Evolutionary conservation across 1,140 invertebrate species (phyloP).

Genomic region (Laupala kohalensis): DNA sequence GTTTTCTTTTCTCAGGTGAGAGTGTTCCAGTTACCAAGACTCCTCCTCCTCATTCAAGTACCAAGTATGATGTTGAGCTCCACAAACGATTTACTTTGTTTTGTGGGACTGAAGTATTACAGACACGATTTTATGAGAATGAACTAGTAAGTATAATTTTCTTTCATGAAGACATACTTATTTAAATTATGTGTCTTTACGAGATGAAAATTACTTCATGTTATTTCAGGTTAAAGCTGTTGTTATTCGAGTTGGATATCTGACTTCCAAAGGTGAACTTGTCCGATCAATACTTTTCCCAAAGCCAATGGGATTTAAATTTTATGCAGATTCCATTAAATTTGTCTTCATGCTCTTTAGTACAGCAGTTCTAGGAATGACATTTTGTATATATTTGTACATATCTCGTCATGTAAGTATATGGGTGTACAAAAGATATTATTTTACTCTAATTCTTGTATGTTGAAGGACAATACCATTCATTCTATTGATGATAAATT

Average conservation of each 20-base stretch:
- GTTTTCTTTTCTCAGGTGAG: constrained; percentile 42
- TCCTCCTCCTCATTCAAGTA: constrained; percentile 42
- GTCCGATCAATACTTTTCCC: constrained; percentile 87
- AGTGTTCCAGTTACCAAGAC: constrained; percentile 73
- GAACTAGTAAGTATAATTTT: constrained; percentile 29
- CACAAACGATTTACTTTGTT: constrained; percentile 74
- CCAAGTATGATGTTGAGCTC: constrained; percentile 41
- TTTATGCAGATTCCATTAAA: constrained; percentile 80
- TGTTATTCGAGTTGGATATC: constrained; percentile 74
- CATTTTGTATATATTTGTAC: constrained; percentile 4
- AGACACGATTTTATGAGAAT: constrained; percentile 80
- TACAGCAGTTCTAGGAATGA: constrained; percentile 4
- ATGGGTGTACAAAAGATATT: too few relatives aligned
- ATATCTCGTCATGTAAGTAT: constrained; percentile 2
- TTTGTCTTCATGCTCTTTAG: constrained; percentile 47
- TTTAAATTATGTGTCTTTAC: background rate
- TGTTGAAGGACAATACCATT: too few relatives aligned
- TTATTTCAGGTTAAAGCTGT: constrained; percentile 54
- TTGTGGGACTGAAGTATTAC: constrained; percentile 89
- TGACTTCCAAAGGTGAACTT: constrained; percentile 77
- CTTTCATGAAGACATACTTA: background rate
- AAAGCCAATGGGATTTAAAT: constrained; percentile 81
- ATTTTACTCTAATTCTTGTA: background rate
- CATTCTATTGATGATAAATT: too few relatives aligned
- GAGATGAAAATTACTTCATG: background rate